Evolutionary conservation across 92 coral and sea anemone genomes (phyloP), one percentile per base, ranked within the genome.

Genomic region (Zoanthus sociatus): DNA sequence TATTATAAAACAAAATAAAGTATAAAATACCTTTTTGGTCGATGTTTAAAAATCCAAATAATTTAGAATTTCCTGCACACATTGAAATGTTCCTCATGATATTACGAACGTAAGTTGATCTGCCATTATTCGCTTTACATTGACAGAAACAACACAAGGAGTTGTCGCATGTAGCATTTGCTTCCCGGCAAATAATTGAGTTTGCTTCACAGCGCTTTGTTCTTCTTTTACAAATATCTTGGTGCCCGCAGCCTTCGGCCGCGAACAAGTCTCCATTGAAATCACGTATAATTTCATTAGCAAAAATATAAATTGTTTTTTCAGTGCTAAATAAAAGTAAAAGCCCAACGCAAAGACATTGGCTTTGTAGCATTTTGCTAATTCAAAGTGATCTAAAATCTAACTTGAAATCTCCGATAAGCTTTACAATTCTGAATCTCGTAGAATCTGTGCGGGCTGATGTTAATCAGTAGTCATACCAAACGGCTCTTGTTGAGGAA

Each of bases 271-370:
- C 82, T 30, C 82, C 82, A 10, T 7, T 30, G 1, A 21, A 7
- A 31, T 77, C 68, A 48, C 82, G 82, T 21, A 53, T 26, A 4
- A 77, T 48, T 54, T 77, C 67, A 51, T 5, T 12, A 5, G 82
- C 68, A 77, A 67, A 77, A 1, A 54, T 53, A 77, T 54, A 5
- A 58, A 13, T 77, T 30, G 20, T 55, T 26, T 14, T 15, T 67
- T 77, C 47, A 20, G 30, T 53, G 58, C 14, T 77, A 51, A 54
- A 18, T 33, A 77, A 21, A 54, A 30, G 11, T 31, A 31, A 5
- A 5, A 77, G 82, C 26, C 82, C 67, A 77, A 77, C 67, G 53
- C n/a, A 42, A 48, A 77, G 20, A 55, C 54, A 13, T 3, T 30
- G n/a, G 12, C 47, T 53, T 69, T 69, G 74, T 69, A 69, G 45